Base-by-base conservation (phyloP, 2,797 vertebrate genomes). In the Xiphorhynchus erythropygius region DNA sequence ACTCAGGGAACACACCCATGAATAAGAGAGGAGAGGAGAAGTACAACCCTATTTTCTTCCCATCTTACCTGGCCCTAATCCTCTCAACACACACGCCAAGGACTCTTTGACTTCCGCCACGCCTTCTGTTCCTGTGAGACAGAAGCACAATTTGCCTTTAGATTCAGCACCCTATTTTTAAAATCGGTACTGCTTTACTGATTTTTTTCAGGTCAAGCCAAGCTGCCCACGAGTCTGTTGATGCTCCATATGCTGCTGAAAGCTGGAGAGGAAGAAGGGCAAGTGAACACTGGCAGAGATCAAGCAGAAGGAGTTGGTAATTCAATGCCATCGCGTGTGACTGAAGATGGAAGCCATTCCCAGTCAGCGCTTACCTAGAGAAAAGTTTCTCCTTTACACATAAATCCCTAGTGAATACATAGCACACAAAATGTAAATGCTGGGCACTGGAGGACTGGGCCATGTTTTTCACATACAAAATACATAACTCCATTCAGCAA, bases 191-290 rank as follows among this genome's bases (percentile, higher is more conserved):
- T n/a, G 87, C 87, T 83, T 96, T 93, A 46, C 89, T 74, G 39
- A 67, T 78, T 92, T 96, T 96, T 96, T 93, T 94, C 89, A 86
- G 89, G 94, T 90, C 91, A 95, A 86, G 87, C 55, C 69, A 93
- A 88, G 90, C 89, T 92, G 73, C 84, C 90, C 69, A 87, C 73
- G 18, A 94, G 65, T 63, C 76, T 91, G 69, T 71, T 87, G 79
- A 89, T 93, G 52, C 69, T 92, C 94, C 89, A 92, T 96, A 89
- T 91, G 90, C 67, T 87, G 68, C 93, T 81, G 69, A 89, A 93
- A 93, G 82, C 65, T 85, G 84, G 35, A 71, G n/a, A 96, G 87
- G 87, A 96, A 91, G 76, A 91, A 92, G 64, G 73, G 73, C 93
- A 94, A 92, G 62, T 3, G 69, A 93, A 87, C 5, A 11, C 50